These are phyloP conservation scores for Parthenolecanium corni DNA, from an alignment of 2,888 invertebrate genomes.

Conservation along the genomic window DNA sequence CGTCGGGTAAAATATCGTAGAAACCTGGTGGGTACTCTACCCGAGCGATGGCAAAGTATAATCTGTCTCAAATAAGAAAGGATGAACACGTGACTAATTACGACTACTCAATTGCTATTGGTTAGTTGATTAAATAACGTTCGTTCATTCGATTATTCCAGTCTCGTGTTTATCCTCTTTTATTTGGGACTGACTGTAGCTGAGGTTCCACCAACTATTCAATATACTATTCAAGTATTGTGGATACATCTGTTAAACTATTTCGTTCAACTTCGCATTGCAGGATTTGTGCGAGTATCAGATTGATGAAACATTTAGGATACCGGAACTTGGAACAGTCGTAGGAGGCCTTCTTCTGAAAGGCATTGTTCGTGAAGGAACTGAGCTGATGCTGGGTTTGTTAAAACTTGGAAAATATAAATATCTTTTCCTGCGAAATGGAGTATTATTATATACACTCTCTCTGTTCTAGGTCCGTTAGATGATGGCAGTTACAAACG, in stretches of 20 bases:
- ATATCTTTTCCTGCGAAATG: neutral
- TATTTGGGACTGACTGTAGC: too few species aligned
- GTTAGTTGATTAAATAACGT: too few species aligned
- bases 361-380: slow-evolving; percentile 78
- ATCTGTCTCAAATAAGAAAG: too few species aligned
- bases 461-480: slow-evolving; percentile 48
- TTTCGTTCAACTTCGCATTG: slow-evolving; percentile 31
- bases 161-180: too few species aligned
- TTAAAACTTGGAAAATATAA: neutral
- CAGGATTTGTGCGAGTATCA: slow-evolving; percentile 72
- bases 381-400: slow-evolving; percentile 55
- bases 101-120: too few species aligned
- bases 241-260: neutral
- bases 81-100: too few species aligned
- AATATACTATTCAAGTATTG: too few species aligned
- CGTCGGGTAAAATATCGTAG: too few species aligned
- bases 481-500: slow-evolving; percentile 65
- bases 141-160: too few species aligned
- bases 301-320: slow-evolving; percentile 86
- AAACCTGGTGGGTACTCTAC: too few species aligned
- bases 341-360: slow-evolving; percentile 73
- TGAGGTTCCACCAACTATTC: too few species aligned
- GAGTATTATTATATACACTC: neutral
- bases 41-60: too few species aligned
- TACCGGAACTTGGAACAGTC: slow-evolving; percentile 69